Conservation (phyloP, 2,797 vertebrate species). For the Rhynchonycteris naso region DNA sequence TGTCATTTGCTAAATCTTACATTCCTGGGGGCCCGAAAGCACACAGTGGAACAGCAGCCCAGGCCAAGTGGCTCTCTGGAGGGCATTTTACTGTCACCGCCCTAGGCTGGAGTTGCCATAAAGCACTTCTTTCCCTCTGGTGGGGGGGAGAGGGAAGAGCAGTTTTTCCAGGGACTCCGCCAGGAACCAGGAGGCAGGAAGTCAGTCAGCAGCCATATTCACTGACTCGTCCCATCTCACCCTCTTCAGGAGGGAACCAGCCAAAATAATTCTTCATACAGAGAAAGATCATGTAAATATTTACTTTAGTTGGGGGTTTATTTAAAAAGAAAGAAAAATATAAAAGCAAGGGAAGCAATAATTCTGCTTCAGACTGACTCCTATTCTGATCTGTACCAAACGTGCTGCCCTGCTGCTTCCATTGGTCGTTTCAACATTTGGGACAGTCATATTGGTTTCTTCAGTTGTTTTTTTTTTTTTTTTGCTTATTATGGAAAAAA, state of each 20-base stretch:
- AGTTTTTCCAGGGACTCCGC: background rate
- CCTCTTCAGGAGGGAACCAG: slow-evolving; percentile 42
- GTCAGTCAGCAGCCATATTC: background rate
- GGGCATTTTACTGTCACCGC: background rate
- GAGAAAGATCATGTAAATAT: slow-evolving; percentile 45
- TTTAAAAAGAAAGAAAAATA: slow-evolving; percentile 17
- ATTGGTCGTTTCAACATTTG: slow-evolving; percentile 15
- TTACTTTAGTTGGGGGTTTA: background rate
- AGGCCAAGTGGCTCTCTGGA: background rate
- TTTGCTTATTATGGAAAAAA: slow-evolving; percentile 50
- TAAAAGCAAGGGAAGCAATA: background rate
- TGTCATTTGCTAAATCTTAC: slow-evolving; percentile 33
- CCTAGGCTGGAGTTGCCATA: background rate
- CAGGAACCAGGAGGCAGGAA: background rate
- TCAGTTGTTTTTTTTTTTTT: background rate
- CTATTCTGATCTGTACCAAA: background rate
- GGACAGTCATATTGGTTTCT: background rate
- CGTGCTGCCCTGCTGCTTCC: background rate
- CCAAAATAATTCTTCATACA: background rate
- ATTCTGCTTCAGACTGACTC: background rate
- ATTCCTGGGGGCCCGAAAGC: slow-evolving; percentile 64
- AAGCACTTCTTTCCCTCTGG: background rate
- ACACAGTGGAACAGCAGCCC: background rate
- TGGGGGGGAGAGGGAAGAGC: background rate
- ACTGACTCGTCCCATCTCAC: background rate